phyloP scores from a whole-genome alignment of 1,140 invertebrate genomes.

The Anoplophora glabripennis region DNA sequence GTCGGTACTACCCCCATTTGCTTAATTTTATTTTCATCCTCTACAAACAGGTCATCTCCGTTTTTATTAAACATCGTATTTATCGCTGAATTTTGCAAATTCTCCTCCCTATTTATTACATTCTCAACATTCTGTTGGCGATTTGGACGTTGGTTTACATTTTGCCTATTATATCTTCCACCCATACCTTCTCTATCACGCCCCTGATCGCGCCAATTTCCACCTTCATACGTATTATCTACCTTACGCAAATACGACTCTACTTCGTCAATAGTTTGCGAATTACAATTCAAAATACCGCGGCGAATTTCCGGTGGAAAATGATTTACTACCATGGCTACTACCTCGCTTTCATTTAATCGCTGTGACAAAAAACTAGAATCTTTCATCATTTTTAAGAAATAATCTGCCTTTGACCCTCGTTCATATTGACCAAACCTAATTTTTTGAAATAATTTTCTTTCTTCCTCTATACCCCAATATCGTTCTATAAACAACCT shows the following conservation, averaged over 20 bases:
- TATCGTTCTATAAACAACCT: slow-evolving; percentile 5
- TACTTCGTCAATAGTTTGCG: not conserved
- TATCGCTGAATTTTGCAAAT: not conserved
- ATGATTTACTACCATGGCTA: slow-evolving; percentile 8
- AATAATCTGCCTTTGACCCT: slow-evolving; percentile 7
- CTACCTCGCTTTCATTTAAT: slow-evolving; percentile 8
- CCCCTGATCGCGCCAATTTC: too few species aligned
- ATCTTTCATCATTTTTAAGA: not conserved
- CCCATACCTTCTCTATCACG: too few species aligned
- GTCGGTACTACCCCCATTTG: not conserved
- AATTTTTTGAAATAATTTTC: slow-evolving; percentile 3
- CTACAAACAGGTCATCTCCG: not conserved
- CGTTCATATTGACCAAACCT: slow-evolving; percentile 6
- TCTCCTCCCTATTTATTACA: not conserved
- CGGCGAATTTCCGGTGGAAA: not conserved
- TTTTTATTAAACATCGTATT: not conserved
- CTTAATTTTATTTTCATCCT: not conserved
- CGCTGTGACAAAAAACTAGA: slow-evolving; percentile 4
- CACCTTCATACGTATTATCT: not conserved
- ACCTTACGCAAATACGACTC: not conserved
- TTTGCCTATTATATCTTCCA: too few species aligned
- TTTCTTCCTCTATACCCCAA: slow-evolving; percentile 1
- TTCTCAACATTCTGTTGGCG: not conserved
- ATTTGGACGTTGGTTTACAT: too few species aligned
- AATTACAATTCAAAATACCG: not conserved